These are phyloP conservation scores for Pseudomugil tenellus DNA, from an alignment of 2,797 vertebrate species.

Conservation along the genomic window DNA sequence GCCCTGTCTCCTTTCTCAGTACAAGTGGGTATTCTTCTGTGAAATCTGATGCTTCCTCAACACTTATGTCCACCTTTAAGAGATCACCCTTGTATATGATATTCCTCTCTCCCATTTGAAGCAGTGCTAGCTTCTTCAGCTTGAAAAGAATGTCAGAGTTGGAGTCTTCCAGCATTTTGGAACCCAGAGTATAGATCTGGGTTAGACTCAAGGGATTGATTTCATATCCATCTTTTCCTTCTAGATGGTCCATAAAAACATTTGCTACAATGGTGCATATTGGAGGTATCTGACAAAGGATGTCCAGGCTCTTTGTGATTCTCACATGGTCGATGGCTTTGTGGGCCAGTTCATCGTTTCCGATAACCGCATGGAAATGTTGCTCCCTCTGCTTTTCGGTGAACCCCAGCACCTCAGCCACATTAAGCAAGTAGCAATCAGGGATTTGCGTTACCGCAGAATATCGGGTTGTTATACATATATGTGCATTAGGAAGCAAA, in stretches of 20 bases:
- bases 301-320: slow-evolving; percentile 45
- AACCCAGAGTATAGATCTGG: slow-evolving; percentile 35
- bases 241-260: slow-evolving; percentile 32
- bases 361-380: slow-evolving; percentile 30
- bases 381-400: slow-evolving; percentile 45
- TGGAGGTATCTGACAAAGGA: slow-evolving; percentile 51
- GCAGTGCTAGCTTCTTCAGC: slow-evolving; percentile 32
- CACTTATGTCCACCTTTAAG: slow-evolving; percentile 7
- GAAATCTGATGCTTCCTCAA: slow-evolving; percentile 33
- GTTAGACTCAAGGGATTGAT: slow-evolving; percentile 50
- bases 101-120: not conserved
- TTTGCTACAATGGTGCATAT: slow-evolving; percentile 49
- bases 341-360: slow-evolving; percentile 9
- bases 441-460: slow-evolving; percentile 25
- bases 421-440: slow-evolving; percentile 18
- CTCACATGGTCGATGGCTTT: slow-evolving; percentile 51
- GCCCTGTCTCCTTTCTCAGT: slow-evolving; percentile 47
- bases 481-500: slow-evolving; percentile 45
- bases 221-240: slow-evolving; percentile 22
- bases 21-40: slow-evolving; percentile 40
- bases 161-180: not conserved
- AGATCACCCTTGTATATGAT: slow-evolving; percentile 30
- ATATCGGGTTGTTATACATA: slow-evolving; percentile 52
- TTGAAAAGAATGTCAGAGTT: not conserved
- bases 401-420: slow-evolving; percentile 40